Base-by-base conservation (phyloP, 2,113 vertebrate species). In the Corythornis vintsioides region DNA sequence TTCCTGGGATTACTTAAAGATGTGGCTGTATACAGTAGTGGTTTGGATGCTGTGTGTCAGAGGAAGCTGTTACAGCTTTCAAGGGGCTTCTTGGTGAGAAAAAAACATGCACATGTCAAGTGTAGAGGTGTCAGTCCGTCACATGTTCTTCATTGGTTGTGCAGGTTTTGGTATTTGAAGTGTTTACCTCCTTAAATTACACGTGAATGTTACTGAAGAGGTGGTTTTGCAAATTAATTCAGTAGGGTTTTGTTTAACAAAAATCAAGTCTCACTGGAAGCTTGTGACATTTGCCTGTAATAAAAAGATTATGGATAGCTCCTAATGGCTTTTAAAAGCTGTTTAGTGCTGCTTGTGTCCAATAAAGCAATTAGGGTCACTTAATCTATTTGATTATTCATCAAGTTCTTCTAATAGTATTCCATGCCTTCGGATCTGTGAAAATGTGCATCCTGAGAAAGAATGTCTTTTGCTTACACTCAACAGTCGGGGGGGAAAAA, bases 231-330 rank as follows among this genome's bases (percentile, higher is more conserved):
- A 74, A 48, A 53, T 92, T 72, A 67, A 55, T 42, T 83, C 90
- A 14, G 25, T 83, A 33, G 59, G 56, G 24, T 71, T 93, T 87
- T 83, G 72, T 90, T 95, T 84, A 80, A 79, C 89, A 95, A 95
- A 97, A 97, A 94, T 96, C n/a, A 57, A 79, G 97, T 86, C 71
- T 95, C 43, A 7, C 26, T 93, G 67, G 60, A 92, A 93, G 64
- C 43, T 28, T 81, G 48, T 78, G 85, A 86, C n/a, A 43, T 14
- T 83, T 80, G 28, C 21, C 16, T 80, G 47, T 89, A 88, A 93
- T 91, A 78, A 83, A 92, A 92, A 71, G 40, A 81, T 89, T 89
- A 79, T 59, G 63, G 70, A 83, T 93, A 69, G 69, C 56, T 90
- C 53, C 75, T 94, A 86, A 86, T 88, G 70, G 79, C 79, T 86